These are phyloP conservation scores for Euschistus heros DNA, from an alignment of 1,140 invertebrate genomes.

Conservation along the genomic window DNA sequence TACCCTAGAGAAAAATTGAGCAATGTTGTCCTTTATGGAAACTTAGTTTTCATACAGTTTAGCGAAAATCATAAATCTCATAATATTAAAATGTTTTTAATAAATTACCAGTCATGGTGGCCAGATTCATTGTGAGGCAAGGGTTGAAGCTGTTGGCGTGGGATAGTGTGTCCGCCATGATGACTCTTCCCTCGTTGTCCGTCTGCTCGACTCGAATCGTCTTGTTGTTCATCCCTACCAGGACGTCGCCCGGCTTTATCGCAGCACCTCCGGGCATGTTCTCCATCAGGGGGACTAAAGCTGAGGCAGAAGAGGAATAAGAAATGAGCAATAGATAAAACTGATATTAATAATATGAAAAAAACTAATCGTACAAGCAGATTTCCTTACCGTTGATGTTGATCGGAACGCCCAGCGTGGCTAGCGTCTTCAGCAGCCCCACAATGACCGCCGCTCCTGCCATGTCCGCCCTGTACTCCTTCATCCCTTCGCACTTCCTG, in stretches of 20 bases:
- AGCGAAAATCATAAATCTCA: neutral
- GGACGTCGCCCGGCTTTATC: conserved; percentile 76
- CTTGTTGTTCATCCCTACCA: conserved; percentile 73
- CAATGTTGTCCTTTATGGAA: no score
- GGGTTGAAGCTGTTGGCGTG: conserved; percentile 46
- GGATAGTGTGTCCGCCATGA: conserved; percentile 45
- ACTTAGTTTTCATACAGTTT: no score
- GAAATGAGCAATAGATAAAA: no score
- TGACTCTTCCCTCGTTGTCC: conserved; percentile 47
- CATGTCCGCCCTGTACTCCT: conserved; percentile 82
- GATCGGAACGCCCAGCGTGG: conserved; percentile 55
- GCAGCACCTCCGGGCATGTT: conserved; percentile 78
- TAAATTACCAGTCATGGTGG: conserved; percentile 45
- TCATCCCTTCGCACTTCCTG: conserved; percentile 60
- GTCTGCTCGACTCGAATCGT: conserved; percentile 52
- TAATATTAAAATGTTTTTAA: neutral
- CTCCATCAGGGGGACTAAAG: conserved; percentile 71
- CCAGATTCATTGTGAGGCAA: conserved; percentile 46
- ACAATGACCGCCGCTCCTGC: conserved; percentile 70
- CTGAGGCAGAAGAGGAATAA: neutral
- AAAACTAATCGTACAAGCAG: no score
- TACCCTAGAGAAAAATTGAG: no score
- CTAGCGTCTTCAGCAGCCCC: conserved; percentile 55
- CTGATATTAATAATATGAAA: no score
- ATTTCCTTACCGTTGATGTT: conserved; percentile 50